Conservation (phyloP, 1,140 invertebrate genomes). For the Bombus pyrosoma region DNA sequence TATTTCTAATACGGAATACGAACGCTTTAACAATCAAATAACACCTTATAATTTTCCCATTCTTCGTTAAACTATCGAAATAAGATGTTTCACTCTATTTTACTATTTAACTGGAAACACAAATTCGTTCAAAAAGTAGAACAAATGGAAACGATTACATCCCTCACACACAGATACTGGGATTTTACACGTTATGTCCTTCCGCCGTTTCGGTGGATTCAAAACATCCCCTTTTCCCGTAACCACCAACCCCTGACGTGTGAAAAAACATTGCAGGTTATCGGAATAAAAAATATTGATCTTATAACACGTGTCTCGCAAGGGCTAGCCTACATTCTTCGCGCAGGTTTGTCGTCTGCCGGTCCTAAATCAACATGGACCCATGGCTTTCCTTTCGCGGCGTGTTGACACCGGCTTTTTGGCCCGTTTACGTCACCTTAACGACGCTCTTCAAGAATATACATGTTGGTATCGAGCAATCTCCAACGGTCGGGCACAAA, state of each 20-base stretch:
- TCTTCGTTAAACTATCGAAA: not conserved
- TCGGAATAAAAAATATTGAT: slow-evolving; percentile 71
- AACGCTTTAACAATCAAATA: no score
- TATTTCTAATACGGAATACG: not conserved
- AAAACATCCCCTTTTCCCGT: not conserved
- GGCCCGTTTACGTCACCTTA: slow-evolving; percentile 59
- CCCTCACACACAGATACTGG: no score
- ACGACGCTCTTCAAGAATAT: slow-evolving; percentile 43
- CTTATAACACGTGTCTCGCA: slow-evolving; percentile 67
- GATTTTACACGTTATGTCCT: not conserved
- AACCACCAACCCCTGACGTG: not conserved
- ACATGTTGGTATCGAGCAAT: slow-evolving; percentile 22
- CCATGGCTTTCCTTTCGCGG: slow-evolving; percentile 53
- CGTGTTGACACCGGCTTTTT: slow-evolving; percentile 66
- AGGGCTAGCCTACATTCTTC: slow-evolving; percentile 67
- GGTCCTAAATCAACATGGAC: slow-evolving; percentile 73
- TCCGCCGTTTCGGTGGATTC: not conserved
- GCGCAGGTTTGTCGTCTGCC: slow-evolving; percentile 60
- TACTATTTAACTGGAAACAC: not conserved
- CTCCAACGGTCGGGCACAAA: not conserved
- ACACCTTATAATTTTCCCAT: no score
- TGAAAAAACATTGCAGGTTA: slow-evolving; percentile 32
- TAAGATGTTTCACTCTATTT: not conserved
- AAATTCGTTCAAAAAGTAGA: not conserved
- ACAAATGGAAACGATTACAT: not conserved